Percentiles rank a stretch among this genome's conserved stretches.
Evolutionary conservation across 2,113 vertebrate species (phyloP).

Genomic region (Petrocephalus zakoni): DNA sequence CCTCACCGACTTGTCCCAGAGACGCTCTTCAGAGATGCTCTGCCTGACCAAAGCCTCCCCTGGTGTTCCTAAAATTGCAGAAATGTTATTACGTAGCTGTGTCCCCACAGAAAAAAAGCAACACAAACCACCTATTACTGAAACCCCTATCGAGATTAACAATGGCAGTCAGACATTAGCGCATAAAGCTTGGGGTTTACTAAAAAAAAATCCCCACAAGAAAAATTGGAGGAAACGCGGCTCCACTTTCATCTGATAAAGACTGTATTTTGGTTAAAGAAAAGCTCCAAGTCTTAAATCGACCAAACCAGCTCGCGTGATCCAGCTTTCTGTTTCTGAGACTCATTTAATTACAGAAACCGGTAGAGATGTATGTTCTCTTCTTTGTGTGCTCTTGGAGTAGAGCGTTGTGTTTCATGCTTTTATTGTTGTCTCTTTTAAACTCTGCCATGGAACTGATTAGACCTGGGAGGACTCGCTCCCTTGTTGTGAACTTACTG

Average conservation of each 20-base stretch:
- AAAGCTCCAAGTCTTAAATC: neutral
- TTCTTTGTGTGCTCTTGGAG: neutral
- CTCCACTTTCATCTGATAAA: conserved; percentile 28
- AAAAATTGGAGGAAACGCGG: conserved; percentile 13
- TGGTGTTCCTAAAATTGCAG: neutral
- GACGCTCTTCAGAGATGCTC: neutral
- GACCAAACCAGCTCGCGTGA: conserved; percentile 2
- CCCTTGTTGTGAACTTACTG: neutral
- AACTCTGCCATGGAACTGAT: neutral
- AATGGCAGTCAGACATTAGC: neutral
- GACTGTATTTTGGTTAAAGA: conserved; percentile 21
- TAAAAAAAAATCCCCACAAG: neutral
- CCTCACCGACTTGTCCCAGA: neutral
- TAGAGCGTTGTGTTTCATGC: neutral
- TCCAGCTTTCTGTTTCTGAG: too few species aligned
- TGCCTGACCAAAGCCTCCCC: neutral
- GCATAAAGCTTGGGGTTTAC: neutral
- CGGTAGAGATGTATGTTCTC: neutral
- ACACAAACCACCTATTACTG: neutral
- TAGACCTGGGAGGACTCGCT: neutral
- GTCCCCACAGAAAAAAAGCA: neutral
- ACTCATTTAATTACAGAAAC: conserved; percentile 14
- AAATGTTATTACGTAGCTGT: neutral
- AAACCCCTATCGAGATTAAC: neutral
- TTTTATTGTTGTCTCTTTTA: conserved; percentile 12